Base-by-base conservation (phyloP, 2,797 vertebrate genomes). In the Rhadinocentrus ornatus region DNA sequence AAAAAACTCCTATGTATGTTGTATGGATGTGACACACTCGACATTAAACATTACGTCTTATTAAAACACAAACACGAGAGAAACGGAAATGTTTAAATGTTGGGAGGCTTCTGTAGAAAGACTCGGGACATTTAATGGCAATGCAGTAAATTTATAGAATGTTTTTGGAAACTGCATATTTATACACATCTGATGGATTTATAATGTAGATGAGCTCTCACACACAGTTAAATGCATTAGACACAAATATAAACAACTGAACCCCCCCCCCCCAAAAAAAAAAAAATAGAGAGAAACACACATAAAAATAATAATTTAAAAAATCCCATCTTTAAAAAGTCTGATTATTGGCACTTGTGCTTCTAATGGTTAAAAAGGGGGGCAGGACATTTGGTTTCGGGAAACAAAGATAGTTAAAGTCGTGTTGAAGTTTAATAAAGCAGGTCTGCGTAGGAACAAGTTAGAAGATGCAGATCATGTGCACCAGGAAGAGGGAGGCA, bases 81-180 rank as follows among this genome's bases (percentile, higher is more conserved):
- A n/a, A n/a, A n/a, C n/a, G n/a, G n/a, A n/a, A n/a, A n/a, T n/a
- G n/a, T n/a, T n/a, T n/a, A n/a, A n/a, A n/a, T n/a, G n/a, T n/a
- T n/a, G n/a, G 31, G 31, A 31, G 44, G 44, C 0, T 20, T n/a
- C 24, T 72, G 7, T 7, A 31, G 31, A 71, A 80, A 60, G 2
- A 84, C 10, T 52, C 62, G 32, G 3, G 39, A 70, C 75, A 58
- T 10, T 81, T 6, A 27, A 48, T 71, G 52, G 73, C 54, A 83
- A 87, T 82, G 69, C 81, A 83, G 66, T 55, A 78, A 10, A 92
- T 92, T 91, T 91, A 90, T 81, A 89, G 90, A 91, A 88, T 82
- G 82, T 31, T 83, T 88, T 86, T 87, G 73, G 62, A 75, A 82
- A 86, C 75, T 88, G 81, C 83, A 82, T 78, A 77, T 77, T 80